These are phyloP conservation scores for Lycocerus yunnanus DNA, from an alignment of 2,888 invertebrate species.

Conservation along the genomic window DNA sequence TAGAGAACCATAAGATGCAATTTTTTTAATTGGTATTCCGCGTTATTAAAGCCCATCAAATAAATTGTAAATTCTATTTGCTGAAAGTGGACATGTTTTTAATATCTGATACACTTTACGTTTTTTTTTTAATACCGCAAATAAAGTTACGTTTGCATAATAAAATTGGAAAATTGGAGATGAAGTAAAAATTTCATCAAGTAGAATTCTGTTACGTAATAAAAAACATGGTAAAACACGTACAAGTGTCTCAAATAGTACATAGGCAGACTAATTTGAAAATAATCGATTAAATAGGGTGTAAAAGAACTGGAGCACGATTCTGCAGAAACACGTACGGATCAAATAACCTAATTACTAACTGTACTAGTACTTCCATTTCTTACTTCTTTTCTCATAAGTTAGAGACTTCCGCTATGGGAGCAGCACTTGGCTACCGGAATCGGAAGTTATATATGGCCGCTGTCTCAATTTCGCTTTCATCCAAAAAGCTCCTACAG, in stretches of 20 bases:
- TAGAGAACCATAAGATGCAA: no score
- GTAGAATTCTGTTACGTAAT: not conserved
- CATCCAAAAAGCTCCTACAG: conserved; percentile 25
- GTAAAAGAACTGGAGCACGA: conserved; percentile 9
- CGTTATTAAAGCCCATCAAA: no score
- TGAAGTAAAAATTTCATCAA: not conserved
- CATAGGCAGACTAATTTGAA: conserved; percentile 15
- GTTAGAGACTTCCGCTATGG: conserved; percentile 32
- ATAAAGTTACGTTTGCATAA: not conserved
- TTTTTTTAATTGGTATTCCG: not conserved
- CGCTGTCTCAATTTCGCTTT: conserved; percentile 26
- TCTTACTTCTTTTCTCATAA: conserved; percentile 26
- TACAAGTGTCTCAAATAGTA: not conserved
- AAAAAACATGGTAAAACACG: not conserved
- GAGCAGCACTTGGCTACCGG: conserved; percentile 33
- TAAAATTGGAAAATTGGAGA: not conserved
- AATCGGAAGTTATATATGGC: conserved; percentile 33
- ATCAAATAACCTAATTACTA: conserved; percentile 36
- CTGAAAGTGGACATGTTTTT: not conserved
- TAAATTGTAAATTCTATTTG: no score
- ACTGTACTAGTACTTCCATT: conserved; percentile 34
- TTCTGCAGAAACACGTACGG: conserved; percentile 25
- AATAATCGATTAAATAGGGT: conserved; percentile 21
- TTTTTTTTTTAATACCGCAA: not conserved
- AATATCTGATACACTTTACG: not conserved